Base-by-base conservation (phyloP, 2,888 invertebrate species). In the Heliconius ismenius region DNA sequence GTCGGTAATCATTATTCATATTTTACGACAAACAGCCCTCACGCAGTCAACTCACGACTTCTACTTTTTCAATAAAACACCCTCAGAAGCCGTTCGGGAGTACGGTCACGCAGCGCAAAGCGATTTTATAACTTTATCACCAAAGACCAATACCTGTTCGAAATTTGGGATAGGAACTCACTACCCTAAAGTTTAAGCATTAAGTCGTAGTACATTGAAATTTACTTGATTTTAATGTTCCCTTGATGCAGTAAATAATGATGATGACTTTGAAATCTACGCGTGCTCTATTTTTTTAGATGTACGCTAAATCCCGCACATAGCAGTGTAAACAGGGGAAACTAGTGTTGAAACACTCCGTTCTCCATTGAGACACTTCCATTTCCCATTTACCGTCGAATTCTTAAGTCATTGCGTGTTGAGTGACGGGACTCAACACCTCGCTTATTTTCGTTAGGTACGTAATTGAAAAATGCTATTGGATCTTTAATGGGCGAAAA, bases 51-150 rank as follows among this genome's bases (percentile, higher is more conserved):
- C 87, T 92, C 93, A 93, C 93, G 93, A 87, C 86, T 87, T 85
- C 81, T 91, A 93, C 91, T 93, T 93, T 93, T 93, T 93, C 93
- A 93, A 93, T 93, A 93, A 93, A 93, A 92, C 91, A 90, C 89
- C 90, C 90, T 86, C 84, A 84, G 84, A 88, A 84, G 83, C 84
- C 85, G 87, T 87, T 91, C 88, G 84, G 88, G 82, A 94, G 89
- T 92, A 85, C 88, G 90, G 92, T 93, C 93, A 93, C 93, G 93
- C 90, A 91, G 86, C 82, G 84, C 81, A 86, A 87, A 92, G 86
- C 92, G 91, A 91, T 93, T 93, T 93, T 93, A 92, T 92, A 92
- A 91, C 92, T 93, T 92, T 92, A 92, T 92, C 91, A 88, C 88
- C 82, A 84, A 85, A 86, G 86, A 83, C 84, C 86, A 83, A 89